phyloP scores from a whole-genome alignment of 2,113 vertebrate genomes.

The Gorsachius goisagi region DNA sequence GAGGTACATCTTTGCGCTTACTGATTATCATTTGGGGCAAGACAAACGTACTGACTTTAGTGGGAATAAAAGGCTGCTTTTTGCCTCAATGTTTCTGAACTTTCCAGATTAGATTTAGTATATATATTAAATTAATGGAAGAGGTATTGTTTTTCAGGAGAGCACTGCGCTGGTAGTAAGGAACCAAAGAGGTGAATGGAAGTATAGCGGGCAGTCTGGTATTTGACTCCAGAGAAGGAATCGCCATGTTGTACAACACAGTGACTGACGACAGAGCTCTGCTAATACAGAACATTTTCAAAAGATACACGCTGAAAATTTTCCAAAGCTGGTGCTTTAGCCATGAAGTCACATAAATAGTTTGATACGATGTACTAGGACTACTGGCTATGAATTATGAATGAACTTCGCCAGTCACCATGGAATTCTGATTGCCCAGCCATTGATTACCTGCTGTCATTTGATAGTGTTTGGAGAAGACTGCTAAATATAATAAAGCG shows the following conservation, averaged over 20 bases:
- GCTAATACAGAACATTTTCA: neutral
- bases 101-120: neutral
- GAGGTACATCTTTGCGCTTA: neutral
- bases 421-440: neutral
- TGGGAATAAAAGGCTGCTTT: neutral
- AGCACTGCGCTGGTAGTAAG: neutral
- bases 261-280: neutral
- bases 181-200: neutral
- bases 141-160: neutral
- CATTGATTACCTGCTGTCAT: conserved; percentile 10
- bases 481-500: neutral
- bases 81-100: neutral
- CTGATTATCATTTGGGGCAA: neutral
- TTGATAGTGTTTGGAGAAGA: neutral
- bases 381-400: conserved; percentile 23
- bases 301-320: neutral
- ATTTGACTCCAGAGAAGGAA: neutral
- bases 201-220: neutral
- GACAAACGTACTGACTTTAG: neutral
- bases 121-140: neutral
- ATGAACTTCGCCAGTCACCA: neutral
- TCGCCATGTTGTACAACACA: neutral
- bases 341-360: neutral
- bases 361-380: neutral
- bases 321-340: neutral